Base-by-base conservation (phyloP, 2,113 vertebrate genomes). In the Lepus timidus region DNA sequence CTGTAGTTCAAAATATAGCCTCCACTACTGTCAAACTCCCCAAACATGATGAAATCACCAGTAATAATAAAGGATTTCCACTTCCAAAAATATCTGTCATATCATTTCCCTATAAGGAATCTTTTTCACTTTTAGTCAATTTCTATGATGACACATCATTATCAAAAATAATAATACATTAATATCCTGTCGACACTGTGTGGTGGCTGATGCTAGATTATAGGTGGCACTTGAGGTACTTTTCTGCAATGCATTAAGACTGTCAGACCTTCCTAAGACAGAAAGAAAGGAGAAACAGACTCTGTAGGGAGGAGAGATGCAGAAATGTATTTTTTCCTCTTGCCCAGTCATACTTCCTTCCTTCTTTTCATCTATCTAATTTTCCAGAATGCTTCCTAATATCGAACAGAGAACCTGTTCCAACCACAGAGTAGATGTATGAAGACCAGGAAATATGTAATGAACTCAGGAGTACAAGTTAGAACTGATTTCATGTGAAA, bases 111-210 rank as follows among this genome's bases (percentile, higher is more conserved):
- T 68, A 55, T 70, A 52, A 91, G 55, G 9, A 58, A 44, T 67
- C 33, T 67, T 85, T 88, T 49, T 39, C 19, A 36, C 33, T 58
- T 85, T 95, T 64, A 23, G 9, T 25, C 6, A 81, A 90, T 29
- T 78, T 93, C 29, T 31, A 16, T 31, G 25, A 82, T 33, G 88
- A 85, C 31, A 82, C 13, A 88, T 86, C 58, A 76, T 36, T 62
- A 62, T 68, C 16, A 39, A 83, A 95, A 71, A 39, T 82, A 90
- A 68, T 36, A 51, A 87, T 33, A n/a, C 52, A 52, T 80, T 80
- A 75, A 31, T 39, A 81, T 62, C 19, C 75, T 91, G 74, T 93
- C 52, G 14, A 83, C 65, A 52, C 62, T 78, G 79, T 31, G 22
- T 76, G 87, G 64, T 22, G 29, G 8, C 36, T 67, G 52, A 51